Percentiles rank a stretch among this genome's conserved stretches.
These are phyloP conservation scores for Azemiops feae DNA, from an alignment of 2,113 vertebrate species.

Conservation along the genomic window DNA sequence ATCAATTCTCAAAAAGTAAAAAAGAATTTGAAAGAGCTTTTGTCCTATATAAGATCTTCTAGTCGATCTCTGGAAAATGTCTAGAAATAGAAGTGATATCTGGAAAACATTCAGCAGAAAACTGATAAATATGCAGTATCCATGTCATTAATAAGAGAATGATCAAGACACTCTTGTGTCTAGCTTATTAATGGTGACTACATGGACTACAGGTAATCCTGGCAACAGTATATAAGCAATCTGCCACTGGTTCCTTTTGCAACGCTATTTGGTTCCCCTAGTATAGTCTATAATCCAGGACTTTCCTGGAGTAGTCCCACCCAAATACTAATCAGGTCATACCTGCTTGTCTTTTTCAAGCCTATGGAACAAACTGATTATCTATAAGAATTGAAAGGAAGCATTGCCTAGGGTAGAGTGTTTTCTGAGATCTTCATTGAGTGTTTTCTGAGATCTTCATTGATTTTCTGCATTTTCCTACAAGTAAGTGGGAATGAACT, in stretches of 20 bases:
- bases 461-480: not conserved
- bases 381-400: not conserved
- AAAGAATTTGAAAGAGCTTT: not conserved
- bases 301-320: not conserved
- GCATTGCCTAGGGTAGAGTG: not conserved
- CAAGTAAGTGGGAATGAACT: not conserved
- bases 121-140: not conserved
- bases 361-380: not conserved
- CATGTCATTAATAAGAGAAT: not conserved
- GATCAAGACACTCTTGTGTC: not conserved
- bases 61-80: not conserved
- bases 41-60: not conserved
- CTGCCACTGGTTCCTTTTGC: too few relatives aligned
- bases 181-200: too few relatives aligned
- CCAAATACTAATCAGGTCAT: not conserved
- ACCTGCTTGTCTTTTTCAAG: not conserved
- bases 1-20: not conserved
- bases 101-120: not conserved
- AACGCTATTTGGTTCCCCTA: not conserved
- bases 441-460: not conserved
- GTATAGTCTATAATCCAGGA: not conserved
- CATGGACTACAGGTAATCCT: too few relatives aligned
- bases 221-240: too few relatives aligned
- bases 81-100: not conserved
- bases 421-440: not conserved